Conservation (phyloP, 2,113 vertebrate genomes). For the Pantherophis guttatus region DNA sequence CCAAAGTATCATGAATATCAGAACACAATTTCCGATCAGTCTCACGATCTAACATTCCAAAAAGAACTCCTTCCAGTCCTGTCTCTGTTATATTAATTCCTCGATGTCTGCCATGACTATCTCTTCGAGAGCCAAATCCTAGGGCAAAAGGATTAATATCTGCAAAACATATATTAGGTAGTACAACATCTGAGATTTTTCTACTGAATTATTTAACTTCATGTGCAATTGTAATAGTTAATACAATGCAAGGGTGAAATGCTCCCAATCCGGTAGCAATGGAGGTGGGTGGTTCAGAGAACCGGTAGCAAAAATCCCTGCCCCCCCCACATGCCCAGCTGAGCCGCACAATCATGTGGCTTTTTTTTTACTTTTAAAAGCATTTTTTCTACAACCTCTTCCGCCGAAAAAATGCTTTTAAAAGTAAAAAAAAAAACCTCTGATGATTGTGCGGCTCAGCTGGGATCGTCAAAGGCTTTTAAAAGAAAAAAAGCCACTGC, state of each 20-base stretch:
- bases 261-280: too few relatives aligned
- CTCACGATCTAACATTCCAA: slow-evolving; percentile 97
- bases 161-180: slow-evolving; percentile 55
- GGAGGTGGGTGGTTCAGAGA: too few relatives aligned
- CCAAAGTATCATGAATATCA: slow-evolving; percentile 96
- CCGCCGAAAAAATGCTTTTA: too few relatives aligned
- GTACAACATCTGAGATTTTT: neutral
- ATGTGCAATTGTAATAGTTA: neutral
- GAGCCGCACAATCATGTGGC: too few relatives aligned
- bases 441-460: too few relatives aligned
- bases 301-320: too few relatives aligned
- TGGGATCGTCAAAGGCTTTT: too few relatives aligned
- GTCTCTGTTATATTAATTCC: slow-evolving; percentile 95
- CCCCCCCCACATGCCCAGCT: too few relatives aligned
- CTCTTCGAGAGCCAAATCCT: slow-evolving; percentile 66
- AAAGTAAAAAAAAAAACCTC: too few relatives aligned
- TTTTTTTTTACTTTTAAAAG: too few relatives aligned
- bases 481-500: too few relatives aligned
- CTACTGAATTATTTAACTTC: neutral
- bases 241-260: neutral
- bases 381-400: too few relatives aligned
- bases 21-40: slow-evolving; percentile 94
- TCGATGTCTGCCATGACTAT: slow-evolving; percentile 69
- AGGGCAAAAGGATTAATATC: slow-evolving; percentile 69
- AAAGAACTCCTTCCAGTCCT: slow-evolving; percentile 92